Evolutionary conservation across 1,140 invertebrate genomes (phyloP).

Genomic region (Heliconius hewitsoni): DNA sequence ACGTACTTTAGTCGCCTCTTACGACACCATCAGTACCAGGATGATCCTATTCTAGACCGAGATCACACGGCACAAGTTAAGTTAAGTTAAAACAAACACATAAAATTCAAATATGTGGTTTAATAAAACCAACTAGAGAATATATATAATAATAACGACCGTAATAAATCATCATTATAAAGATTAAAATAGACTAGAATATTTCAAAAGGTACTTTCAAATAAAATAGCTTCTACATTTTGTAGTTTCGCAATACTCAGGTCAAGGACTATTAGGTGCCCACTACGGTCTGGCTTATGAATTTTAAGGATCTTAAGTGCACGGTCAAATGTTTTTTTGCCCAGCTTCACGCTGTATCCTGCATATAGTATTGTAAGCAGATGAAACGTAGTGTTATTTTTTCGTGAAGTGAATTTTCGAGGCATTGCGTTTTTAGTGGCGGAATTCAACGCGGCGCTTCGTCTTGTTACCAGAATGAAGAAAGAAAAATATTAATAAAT

Average conservation of each 20-base stretch:
- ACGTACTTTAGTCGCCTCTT: too few relatives aligned
- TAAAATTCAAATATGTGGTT: background rate
- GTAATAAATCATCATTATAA: background rate
- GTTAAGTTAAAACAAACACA: background rate
- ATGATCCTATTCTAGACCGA: too few relatives aligned
- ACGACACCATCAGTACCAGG: too few relatives aligned
- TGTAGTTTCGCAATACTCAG: background rate
- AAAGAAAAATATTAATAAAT: too few relatives aligned
- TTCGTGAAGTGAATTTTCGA: too few relatives aligned
- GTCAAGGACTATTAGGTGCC: conserved; percentile 12
- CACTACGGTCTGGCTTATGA: background rate
- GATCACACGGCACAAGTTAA: too few relatives aligned
- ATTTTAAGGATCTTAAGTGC: background rate
- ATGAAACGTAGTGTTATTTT: too few relatives aligned
- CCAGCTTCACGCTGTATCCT: too few relatives aligned
- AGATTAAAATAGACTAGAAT: background rate
- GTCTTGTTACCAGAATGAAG: too few relatives aligned
- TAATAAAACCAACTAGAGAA: background rate
- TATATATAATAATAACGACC: background rate
- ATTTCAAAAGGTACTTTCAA: conserved; percentile 11
- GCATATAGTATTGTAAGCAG: too few relatives aligned
- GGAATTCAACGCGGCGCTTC: too few relatives aligned
- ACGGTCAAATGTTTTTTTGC: background rate
- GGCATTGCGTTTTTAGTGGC: too few relatives aligned
- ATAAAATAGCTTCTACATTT: conserved; percentile 14